Percentiles rank a stretch among this genome's conserved stretches.
Conservation (phyloP, 2,797 vertebrate species). For the Rhinogobio ventralis region DNA sequence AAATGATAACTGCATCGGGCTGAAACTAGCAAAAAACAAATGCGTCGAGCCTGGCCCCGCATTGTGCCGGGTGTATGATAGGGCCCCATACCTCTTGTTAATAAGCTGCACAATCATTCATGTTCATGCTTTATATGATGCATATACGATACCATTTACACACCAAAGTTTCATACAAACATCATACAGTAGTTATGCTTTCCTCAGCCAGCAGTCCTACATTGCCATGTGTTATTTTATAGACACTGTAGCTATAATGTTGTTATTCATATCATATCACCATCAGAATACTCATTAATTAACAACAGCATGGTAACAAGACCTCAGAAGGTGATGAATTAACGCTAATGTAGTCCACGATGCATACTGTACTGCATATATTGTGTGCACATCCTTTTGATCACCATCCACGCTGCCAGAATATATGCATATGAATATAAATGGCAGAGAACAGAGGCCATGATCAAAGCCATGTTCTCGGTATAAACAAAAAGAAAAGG, state of each 20-base stretch:
- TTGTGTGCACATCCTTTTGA: conserved; percentile 51
- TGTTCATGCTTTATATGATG: not conserved
- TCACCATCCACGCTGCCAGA: conserved; percentile 52
- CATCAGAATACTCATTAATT: conserved; percentile 58
- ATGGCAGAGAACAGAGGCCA: conserved; percentile 43
- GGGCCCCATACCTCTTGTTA: not conserved
- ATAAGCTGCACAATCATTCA: not conserved
- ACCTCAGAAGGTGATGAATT: conserved; percentile 57
- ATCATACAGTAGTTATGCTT: not conserved
- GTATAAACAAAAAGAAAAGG: conserved; percentile 40
- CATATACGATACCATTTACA: not conserved
- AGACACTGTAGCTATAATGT: conserved; percentile 10
- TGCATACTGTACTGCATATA: conserved; percentile 52
- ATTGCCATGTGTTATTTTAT: not conserved
- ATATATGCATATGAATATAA: conserved; percentile 58
- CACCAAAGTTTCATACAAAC: not conserved
- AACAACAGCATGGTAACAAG: conserved; percentile 46
- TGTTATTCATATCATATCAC: conserved; percentile 50
- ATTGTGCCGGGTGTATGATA: too few relatives aligned
- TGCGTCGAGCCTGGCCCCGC: too few relatives aligned
- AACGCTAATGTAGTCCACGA: conserved; percentile 50
- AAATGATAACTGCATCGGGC: too few relatives aligned
- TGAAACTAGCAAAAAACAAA: too few relatives aligned
- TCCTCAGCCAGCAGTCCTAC: not conserved
- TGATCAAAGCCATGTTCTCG: conserved; percentile 55